Conservation (phyloP, 2,113 vertebrate genomes). For the Ondatra zibethicus region DNA sequence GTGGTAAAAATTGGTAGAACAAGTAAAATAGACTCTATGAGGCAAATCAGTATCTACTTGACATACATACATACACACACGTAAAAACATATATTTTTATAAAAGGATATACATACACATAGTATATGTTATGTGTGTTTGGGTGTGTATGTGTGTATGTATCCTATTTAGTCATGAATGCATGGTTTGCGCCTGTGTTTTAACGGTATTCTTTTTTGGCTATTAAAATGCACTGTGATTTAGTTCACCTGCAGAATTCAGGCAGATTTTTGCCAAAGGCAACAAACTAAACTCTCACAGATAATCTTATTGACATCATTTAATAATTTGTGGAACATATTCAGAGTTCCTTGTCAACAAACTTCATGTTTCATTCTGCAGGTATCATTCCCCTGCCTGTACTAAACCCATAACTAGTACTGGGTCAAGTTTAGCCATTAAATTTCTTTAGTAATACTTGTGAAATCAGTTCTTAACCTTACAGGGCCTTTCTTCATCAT, state of each 20-base stretch:
- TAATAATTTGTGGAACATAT: neutral
- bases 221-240: neutral
- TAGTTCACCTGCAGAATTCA: neutral
- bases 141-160: no score
- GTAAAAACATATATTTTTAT: neutral
- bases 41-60: neutral
- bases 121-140: no score
- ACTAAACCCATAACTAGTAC: neutral
- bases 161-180: neutral
- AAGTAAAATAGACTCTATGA: neutral
- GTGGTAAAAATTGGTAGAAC: neutral
- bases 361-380: neutral
- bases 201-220: neutral
- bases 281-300: neutral
- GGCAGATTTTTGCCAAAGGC: neutral
- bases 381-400: neutral
- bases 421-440: conserved; percentile 54
- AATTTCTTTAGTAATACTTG: conserved; percentile 80
- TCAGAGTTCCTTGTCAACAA: neutral
- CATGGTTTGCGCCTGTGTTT: neutral
- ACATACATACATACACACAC: neutral
- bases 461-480: conserved; percentile 77
- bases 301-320: neutral
- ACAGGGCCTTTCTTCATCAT: conserved; percentile 78
- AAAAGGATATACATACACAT: neutral